Base-by-base conservation (phyloP, 2,797 vertebrate species). In the Epinephelus awoara region DNA sequence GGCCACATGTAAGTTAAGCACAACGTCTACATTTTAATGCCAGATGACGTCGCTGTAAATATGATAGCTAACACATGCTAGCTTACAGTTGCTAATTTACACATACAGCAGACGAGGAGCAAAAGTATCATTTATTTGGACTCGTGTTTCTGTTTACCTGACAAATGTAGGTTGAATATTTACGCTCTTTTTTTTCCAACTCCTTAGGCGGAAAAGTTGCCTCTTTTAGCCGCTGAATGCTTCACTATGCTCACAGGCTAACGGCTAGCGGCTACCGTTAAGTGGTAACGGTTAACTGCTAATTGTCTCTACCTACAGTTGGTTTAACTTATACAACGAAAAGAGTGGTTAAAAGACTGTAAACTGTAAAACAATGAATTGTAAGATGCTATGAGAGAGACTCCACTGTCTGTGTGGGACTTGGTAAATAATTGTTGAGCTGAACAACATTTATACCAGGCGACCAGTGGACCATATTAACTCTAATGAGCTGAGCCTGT, bases 401-500 rank as follows among this genome's bases (percentile, higher is more conserved):
- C 21, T 61, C 1, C 25, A 27, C 51, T 25, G 52, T 85, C 17
- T 3, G 54, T 19, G 34, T 86, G 51, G 50, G n/a, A 65, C 56
- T 71, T 72, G 55, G 19, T n/a, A 67, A 86, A 86, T 52, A 23
- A 46, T 15, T 0, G 66, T 18, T 50, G 55, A 49, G 13, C 52
- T 52, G 55, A 79, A 74, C 65, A 69, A 57, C 51, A 27, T 40
- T 50, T 42, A 59, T 15, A 79, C 51, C 29, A 56, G 46, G 27
- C 50, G 38, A 75, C 27, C 74, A 69, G 56, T 84, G 77, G 63
- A 63, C 44, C 70, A 67, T 21, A 69, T 67, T 6, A 67, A 38
- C 69, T 57, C 23, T 82, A 81, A 82, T 86, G 76, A 87, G 66
- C 67, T 52, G 55, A 55, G 46, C 12, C 66, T 72, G 71, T 42